Base-by-base conservation (phyloP, 2,113 vertebrate genomes). In the Ranitomeya variabilis region DNA sequence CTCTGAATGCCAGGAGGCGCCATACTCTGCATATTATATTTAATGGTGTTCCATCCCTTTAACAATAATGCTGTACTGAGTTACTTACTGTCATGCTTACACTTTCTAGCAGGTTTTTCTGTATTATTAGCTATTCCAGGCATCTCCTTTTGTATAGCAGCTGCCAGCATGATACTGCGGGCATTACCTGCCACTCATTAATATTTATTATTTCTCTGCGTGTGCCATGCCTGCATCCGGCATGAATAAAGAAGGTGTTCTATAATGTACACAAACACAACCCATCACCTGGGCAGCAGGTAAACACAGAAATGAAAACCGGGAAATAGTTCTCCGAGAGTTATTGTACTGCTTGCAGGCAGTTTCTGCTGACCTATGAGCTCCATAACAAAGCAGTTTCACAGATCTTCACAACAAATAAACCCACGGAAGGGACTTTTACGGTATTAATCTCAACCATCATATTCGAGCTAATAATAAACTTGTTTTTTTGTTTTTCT, bases 181-280 rank as follows among this genome's bases (percentile, higher is more conserved):
- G 15, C n/a, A 64, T 11, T 52, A 15, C 52, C 14, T 67, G 74
- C 74, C 85, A 67, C 62, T 21, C 31, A 55, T 5, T 66, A 11
- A 59, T 86, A 79, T 86, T 80, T 80, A 79, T 14, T 21, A n/a
- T 45, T 31, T 7, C 62, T 19, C 9, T 80, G 64, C 54, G 16
- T 80, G 78, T 80, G 21, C 85, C 60, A 54, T 86, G 57, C 15
- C 86, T 87, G 52, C 26, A 80, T 87, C 86, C 77, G 64, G 77
- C 77, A 87, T 87, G 57, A 37, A 87, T 87, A 54, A 45, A 69
- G 74, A 54, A 80, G 77, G 60, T 87, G 77, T 80, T 55, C 54
- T 80, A 52, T 45, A 87, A 69, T 87, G 78, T 52, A 80, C 78
- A 87, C 86, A 87, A 87, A 87, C 77, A 87, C n/a, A 80, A 45